phyloP scores from a whole-genome alignment of 1,140 invertebrate genomes.

The Bactericera cockerelli region DNA sequence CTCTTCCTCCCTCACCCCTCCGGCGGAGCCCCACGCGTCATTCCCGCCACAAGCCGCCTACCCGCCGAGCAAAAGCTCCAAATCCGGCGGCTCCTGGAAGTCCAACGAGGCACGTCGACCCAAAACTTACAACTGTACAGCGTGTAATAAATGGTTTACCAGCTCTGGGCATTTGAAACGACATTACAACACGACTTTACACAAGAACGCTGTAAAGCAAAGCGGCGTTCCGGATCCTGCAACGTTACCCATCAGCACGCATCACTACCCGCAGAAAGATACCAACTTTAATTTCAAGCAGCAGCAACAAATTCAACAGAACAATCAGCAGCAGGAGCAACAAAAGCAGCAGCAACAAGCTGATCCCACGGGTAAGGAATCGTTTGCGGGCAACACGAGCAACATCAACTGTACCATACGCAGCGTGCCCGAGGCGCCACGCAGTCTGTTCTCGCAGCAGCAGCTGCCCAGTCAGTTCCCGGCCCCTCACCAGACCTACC shows the following conservation, averaged over 20 bases:
- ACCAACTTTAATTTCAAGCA: conserved; percentile 21
- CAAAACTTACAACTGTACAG: conserved; percentile 81
- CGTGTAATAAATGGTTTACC: conserved; percentile 89
- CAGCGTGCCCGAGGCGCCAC: conserved; percentile 50
- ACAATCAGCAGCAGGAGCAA: background rate
- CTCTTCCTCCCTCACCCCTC: conserved; percentile 37
- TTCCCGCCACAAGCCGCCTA: conserved; percentile 30
- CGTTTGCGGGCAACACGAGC: background rate
- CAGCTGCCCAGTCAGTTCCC: background rate
- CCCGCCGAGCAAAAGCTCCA: conserved; percentile 35
- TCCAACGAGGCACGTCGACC: conserved; percentile 72
- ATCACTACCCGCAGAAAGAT: conserved; percentile 57
- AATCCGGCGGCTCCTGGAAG: conserved; percentile 48
- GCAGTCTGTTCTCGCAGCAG: background rate
- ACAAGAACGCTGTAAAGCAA: conserved; percentile 73
- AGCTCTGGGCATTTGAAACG: conserved; percentile 81
- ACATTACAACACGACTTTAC: conserved; percentile 78
- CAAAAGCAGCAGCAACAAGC: background rate
- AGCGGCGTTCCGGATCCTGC: conserved; percentile 66
- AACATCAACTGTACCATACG: background rate
- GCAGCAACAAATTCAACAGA: background rate
- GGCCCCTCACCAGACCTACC: background rate
- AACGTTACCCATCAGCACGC: conserved; percentile 54
- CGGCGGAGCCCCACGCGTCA: conserved; percentile 34
- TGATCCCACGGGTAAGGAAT: background rate